Conservation (phyloP, 2,113 vertebrate genomes). For the Coptodon rendalli region DNA sequence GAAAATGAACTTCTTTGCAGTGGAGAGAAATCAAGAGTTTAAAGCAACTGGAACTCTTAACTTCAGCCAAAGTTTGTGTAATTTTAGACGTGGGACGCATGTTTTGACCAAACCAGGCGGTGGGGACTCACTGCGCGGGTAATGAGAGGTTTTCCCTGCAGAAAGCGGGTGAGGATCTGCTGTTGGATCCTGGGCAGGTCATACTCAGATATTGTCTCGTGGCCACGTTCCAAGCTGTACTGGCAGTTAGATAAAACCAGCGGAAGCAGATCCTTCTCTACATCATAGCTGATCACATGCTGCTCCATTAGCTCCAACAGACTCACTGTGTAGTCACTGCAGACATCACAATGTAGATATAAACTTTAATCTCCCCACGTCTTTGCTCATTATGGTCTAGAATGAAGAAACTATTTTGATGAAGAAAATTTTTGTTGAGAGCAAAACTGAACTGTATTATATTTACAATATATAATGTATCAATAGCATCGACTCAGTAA, state of each 20-base stretch:
- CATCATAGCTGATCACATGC: constrained; percentile 83
- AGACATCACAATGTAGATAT: not conserved
- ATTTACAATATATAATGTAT: not conserved
- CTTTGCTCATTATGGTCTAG: not conserved
- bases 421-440: not conserved
- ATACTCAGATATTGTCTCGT: constrained; percentile 72
- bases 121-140: constrained; percentile 63
- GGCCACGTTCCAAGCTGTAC: constrained; percentile 79
- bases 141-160: constrained; percentile 83
- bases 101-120: not conserved
- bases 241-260: constrained; percentile 85
- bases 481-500: not conserved
- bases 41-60: not conserved
- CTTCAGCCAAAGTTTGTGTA: not conserved
- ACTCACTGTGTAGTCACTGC: constrained; percentile 73
- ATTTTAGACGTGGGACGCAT: not conserved
- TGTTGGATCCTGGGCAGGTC: constrained; percentile 84
- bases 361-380: accelerated
- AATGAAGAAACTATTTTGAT: not conserved
- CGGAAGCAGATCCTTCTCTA: constrained; percentile 78
- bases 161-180: constrained; percentile 79
- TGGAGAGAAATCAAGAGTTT: not conserved
- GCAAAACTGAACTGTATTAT: not conserved
- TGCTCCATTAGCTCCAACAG: constrained; percentile 74
- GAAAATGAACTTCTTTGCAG: not conserved